Conservation (phyloP, 2,113 vertebrate genomes). For the Elachura formosa region DNA sequence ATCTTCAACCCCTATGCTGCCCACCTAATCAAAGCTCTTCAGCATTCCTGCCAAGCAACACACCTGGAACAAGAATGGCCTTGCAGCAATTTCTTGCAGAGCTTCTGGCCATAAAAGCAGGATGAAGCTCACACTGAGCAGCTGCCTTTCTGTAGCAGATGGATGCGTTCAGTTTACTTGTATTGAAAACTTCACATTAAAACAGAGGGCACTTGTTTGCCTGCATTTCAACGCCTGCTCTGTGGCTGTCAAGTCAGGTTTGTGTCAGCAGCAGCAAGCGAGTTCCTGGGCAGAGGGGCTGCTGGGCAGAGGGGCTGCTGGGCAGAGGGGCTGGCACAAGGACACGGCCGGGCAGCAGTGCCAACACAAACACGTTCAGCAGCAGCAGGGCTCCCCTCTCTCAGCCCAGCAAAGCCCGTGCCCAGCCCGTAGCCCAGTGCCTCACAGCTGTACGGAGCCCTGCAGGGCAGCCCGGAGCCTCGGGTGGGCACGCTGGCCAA, state of each 20-base stretch:
- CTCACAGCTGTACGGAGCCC: not conserved
- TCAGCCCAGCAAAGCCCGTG: accelerated
- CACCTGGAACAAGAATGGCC: not conserved
- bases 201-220: not conserved
- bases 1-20: not conserved
- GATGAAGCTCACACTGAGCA: not conserved
- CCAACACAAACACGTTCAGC: not conserved
- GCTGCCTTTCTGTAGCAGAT: not conserved
- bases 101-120: not conserved
- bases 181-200: not conserved
- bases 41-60: not conserved
- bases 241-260: not conserved
- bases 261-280: not conserved
- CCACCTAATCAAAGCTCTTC: accelerated
- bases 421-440: accelerated
- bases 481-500: not conserved
- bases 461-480: no score
- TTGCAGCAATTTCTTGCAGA: not conserved
- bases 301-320: no score
- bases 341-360: not conserved
- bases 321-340: not conserved
- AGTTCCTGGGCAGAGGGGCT: not conserved
- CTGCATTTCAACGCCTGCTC: not conserved
- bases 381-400: not conserved
- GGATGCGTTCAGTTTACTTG: not conserved